A percentile compares a stretch with the other conserved stretches of the same genome.
phyloP scores from a whole-genome alignment of 2,113 vertebrate genomes.

The Clarias macrocephalus region DNA sequence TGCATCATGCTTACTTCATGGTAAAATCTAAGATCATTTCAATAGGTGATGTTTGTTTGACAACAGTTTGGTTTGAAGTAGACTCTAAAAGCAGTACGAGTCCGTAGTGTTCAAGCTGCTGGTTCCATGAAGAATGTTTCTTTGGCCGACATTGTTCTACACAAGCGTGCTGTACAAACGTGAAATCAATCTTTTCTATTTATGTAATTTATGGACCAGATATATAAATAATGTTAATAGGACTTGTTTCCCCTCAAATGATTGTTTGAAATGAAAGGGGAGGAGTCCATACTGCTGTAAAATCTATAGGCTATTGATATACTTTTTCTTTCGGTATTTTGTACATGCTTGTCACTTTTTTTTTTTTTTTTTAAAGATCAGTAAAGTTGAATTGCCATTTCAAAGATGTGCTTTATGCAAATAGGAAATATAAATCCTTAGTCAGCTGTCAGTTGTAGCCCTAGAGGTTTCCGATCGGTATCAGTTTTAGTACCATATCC shows the following conservation, averaged over 20 bases:
- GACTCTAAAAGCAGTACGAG: slow-evolving; percentile 9
- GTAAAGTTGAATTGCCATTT: slow-evolving; percentile 58
- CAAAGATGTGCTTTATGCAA: slow-evolving; percentile 71
- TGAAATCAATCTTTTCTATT: slow-evolving; percentile 65
- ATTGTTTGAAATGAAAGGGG: slow-evolving; percentile 61
- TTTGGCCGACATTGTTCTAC: slow-evolving; percentile 26
- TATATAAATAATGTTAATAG: slow-evolving; percentile 72
- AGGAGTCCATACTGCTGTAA: slow-evolving; percentile 79
- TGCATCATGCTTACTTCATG: slow-evolving; percentile 2
- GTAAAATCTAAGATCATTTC: slow-evolving; percentile 14
- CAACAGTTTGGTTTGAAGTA: slow-evolving; percentile 18
- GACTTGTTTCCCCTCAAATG: slow-evolving; percentile 61
- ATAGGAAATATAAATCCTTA: slow-evolving; percentile 66
- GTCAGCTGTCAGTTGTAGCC: slow-evolving; percentile 58
- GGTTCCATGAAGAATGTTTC: slow-evolving; percentile 15
- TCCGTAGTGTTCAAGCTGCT: slow-evolving; percentile 22
- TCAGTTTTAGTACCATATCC: slow-evolving; percentile 65
- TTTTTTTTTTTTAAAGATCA: slow-evolving; percentile 52
- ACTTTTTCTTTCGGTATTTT: slow-evolving; percentile 55
- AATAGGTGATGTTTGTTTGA: slow-evolving; percentile 1
- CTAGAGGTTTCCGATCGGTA: slow-evolving; percentile 51
- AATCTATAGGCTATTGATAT: slow-evolving; percentile 65
- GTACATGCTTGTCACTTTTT: slow-evolving; percentile 65
- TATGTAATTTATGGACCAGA: slow-evolving; percentile 85
- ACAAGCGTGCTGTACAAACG: slow-evolving; percentile 37